Evolutionary conservation across 2,113 vertebrate genomes (phyloP).

Genomic region (Passerina amoena): DNA sequence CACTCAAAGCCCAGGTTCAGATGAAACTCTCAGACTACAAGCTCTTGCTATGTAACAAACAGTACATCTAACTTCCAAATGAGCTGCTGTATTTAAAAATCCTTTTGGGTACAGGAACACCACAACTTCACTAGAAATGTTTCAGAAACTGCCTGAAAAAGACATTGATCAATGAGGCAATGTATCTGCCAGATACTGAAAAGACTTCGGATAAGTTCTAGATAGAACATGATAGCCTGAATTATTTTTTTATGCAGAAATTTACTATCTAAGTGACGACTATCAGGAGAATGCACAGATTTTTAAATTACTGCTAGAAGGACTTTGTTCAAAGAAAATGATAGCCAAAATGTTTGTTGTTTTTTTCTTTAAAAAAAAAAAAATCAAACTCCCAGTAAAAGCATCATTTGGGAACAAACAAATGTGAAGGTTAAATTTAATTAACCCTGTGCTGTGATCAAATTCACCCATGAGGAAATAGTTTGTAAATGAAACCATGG

Average conservation of each 20-base stretch:
- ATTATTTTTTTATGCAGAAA: background rate
- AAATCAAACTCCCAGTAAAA: background rate
- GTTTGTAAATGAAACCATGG: background rate
- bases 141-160: constrained; percentile 30
- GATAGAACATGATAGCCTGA: background rate
- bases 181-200: background rate
- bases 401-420: background rate
- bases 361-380: background rate
- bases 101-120: background rate
- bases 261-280: background rate
- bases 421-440: background rate
- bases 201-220: background rate
- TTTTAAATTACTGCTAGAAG: background rate
- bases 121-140: background rate
- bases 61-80: background rate
- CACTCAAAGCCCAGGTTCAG: background rate
- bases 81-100: background rate
- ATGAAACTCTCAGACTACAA: background rate
- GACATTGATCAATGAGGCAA: background rate
- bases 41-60: background rate
- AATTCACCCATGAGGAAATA: background rate
- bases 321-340: background rate
- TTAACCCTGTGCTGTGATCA: background rate
- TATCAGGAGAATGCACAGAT: background rate
- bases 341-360: background rate